Evolutionary conservation across 2,888 invertebrate species (phyloP), one percentile per base, ranked within the genome.

Genomic region (Andrena camellia): DNA sequence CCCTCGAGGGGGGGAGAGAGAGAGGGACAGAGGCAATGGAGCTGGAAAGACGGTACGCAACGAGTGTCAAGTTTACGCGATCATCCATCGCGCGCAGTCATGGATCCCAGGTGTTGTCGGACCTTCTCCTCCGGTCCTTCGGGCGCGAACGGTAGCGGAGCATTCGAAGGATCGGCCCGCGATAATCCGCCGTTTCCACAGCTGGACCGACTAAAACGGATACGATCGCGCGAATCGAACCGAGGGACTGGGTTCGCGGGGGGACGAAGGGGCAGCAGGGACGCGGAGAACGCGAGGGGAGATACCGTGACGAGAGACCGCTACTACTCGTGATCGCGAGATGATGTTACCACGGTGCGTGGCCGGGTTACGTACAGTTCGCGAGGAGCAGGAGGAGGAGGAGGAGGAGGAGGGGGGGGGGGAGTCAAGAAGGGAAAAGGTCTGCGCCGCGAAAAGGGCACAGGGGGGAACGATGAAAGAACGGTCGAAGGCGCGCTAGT

Each of bases 21-120:
- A 23, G 57, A 23, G 57, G 2, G 17, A 2, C 1, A 42, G 42
- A 42, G 42, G 10, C 29, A 29, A 35, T 20, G 74, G 23, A 54
- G 69, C 57, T 69, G 29, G 69, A 23, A 23, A 77, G 64, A 73
- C 57, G 33, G 33, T 54, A 64, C 52, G 42, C 33, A 13, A 42
- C 57, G 60, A 74, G 74, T 83, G 66, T 83, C 83, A 82, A 83
- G 83, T 83, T 82, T 82, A 77, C 64, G 29, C 60, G 62, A 35
- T 8, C 29, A 67, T 72, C 59, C 5, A 67, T 48, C 29, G 66
- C 69, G 48, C 42, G 20, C 48, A 52, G n/a, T 63, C 42, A 57
- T 33, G 48, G 77, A 80, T 71, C 77, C 54, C 57, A 50, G 13
- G n/a, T 70, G 60, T 29, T 70, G 60, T 29, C 5, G 48, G 20